A percentile compares a stretch with the other conserved stretches of the same genome.
phyloP scores from a whole-genome alignment of 2,888 invertebrate species.

The Synanthedon formicaeformis region DNA sequence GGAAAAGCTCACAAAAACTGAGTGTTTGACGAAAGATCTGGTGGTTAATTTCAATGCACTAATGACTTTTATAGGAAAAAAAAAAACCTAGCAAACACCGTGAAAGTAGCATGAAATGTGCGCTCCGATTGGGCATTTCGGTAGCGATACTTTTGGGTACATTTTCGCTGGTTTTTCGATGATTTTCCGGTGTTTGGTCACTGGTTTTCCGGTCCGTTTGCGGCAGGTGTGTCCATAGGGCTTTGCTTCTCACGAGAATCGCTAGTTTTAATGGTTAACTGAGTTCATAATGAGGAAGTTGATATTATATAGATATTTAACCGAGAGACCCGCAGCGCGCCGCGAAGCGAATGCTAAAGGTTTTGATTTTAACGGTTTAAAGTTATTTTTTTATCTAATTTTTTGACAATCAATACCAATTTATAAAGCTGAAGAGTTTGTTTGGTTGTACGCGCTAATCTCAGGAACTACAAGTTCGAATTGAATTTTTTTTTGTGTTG shows the following conservation, averaged over 20 bases:
- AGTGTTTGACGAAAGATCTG: slow-evolving; percentile 30
- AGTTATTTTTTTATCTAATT: too few species aligned
- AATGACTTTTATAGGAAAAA: slow-evolving; percentile 35
- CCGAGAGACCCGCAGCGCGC: too few species aligned
- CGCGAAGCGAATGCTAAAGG: too few species aligned
- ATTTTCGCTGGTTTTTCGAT: slow-evolving; percentile 60
- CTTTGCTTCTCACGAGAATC: slow-evolving; percentile 60
- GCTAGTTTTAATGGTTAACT: slow-evolving; percentile 33
- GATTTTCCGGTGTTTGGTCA: slow-evolving; percentile 65
- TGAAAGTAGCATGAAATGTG: slow-evolving; percentile 50
- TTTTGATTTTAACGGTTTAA: too few species aligned
- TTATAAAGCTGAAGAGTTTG: too few species aligned
- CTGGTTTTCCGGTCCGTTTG: slow-evolving; percentile 57
- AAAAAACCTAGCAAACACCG: slow-evolving; percentile 34
- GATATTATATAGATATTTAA: slow-evolving; percentile 17
- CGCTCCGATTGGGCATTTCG: slow-evolving; percentile 37
- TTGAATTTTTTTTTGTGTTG: too few species aligned
- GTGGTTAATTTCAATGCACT: slow-evolving; percentile 56
- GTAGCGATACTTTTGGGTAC: slow-evolving; percentile 45
- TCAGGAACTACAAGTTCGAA: too few species aligned
- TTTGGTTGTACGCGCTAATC: too few species aligned
- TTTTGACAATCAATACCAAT: too few species aligned
- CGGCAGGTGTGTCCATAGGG: slow-evolving; percentile 48
- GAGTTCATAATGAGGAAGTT: slow-evolving; percentile 43
- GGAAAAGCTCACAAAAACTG: slow-evolving; percentile 19